These are phyloP conservation scores for Megaustenia siamemsis DNA, from an alignment of 2,888 invertebrate species.

Conservation along the genomic window DNA sequence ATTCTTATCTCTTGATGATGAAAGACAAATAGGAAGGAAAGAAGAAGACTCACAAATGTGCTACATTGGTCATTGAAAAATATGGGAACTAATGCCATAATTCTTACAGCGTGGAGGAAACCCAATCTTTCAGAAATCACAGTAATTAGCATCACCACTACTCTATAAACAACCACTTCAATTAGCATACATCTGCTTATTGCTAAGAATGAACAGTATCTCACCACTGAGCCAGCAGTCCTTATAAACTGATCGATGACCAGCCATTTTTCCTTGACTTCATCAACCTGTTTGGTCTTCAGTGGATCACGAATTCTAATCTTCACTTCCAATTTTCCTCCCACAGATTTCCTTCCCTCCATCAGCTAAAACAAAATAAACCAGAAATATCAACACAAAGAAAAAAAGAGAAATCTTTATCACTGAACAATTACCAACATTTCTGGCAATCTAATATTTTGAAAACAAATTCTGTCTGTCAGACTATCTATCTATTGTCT, in stretches of 20 bases:
- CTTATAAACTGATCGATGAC: slow-evolving; percentile 84
- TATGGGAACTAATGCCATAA: too few relatives aligned
- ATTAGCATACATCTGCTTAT: too few relatives aligned
- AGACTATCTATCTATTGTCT: too few relatives aligned
- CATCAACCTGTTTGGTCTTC: slow-evolving; percentile 91
- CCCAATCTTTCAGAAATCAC: too few relatives aligned
- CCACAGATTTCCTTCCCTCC: slow-evolving; percentile 92
- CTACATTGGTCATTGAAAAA: too few relatives aligned
- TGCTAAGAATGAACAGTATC: not conserved
- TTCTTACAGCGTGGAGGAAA: too few relatives aligned
- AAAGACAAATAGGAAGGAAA: too few relatives aligned
- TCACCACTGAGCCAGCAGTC: slow-evolving; percentile 65
- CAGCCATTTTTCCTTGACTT: slow-evolving; percentile 94
- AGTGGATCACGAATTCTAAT: slow-evolving; percentile 92
- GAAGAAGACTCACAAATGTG: too few relatives aligned
- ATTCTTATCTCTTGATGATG: too few relatives aligned
- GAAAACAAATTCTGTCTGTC: too few relatives aligned
- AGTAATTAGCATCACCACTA: too few relatives aligned
- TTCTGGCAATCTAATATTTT: not conserved
- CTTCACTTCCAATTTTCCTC: slow-evolving; percentile 94
- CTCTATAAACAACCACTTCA: not conserved
- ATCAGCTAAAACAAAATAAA: slow-evolving; percentile 84
- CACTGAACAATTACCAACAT: not conserved
- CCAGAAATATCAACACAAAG: not conserved
- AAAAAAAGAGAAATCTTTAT: not conserved